Conservation (phyloP, 2,797 vertebrate species). For the Lateolabrax maculatus region DNA sequence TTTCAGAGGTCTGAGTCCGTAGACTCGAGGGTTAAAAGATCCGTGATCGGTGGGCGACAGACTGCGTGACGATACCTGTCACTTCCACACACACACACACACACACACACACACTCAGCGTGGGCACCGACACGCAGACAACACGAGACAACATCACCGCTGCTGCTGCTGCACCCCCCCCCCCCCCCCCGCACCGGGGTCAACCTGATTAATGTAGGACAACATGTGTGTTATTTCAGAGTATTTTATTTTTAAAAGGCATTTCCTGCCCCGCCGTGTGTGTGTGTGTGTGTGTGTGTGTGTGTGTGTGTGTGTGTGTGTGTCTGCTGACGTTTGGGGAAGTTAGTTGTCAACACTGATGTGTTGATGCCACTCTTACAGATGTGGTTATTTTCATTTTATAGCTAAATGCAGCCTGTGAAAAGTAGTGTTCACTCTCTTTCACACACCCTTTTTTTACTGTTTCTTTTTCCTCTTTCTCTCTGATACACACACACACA, state of each 20-base stretch:
- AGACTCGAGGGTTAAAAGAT: too few species aligned
- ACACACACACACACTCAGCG: constrained; percentile 1
- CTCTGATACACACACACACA: too few species aligned
- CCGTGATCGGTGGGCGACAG: constrained; percentile 55
- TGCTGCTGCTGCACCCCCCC: constrained; percentile 10
- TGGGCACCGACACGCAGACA: constrained; percentile 23
- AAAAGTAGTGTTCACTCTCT: background rate
- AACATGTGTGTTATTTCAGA: background rate
- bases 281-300: too few species aligned
- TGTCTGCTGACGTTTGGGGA: background rate
- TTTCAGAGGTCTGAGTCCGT: too few species aligned
- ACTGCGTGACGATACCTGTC: constrained; percentile 62
- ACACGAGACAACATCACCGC: too few species aligned
- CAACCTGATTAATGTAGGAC: too few species aligned
- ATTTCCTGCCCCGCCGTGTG: constrained; percentile 27
- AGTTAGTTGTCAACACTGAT: background rate
- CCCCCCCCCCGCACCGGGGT: too few species aligned
- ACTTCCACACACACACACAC: constrained; percentile 25
- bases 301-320: too few species aligned
- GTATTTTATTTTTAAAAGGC: background rate
- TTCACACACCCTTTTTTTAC: background rate
- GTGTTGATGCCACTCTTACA: background rate
- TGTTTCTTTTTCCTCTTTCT: background rate
- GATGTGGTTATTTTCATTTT: background rate
- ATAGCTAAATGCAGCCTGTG: background rate